These are phyloP conservation scores for Zeugodacus cucurbitae DNA, from an alignment of 1,140 invertebrate genomes.

Conservation along the genomic window DNA sequence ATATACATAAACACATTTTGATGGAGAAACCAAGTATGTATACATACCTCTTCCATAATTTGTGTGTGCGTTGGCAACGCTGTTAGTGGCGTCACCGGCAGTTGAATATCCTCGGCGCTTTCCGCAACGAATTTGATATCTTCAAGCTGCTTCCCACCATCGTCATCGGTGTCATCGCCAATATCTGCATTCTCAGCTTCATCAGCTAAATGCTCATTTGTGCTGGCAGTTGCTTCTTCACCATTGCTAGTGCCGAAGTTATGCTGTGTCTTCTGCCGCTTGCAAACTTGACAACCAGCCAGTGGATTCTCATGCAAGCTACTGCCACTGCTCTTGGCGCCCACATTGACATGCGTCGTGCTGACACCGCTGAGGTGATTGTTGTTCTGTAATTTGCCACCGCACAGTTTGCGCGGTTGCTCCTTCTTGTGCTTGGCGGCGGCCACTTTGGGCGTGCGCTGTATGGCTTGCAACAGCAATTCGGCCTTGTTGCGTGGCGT, in stretches of 20 bases:
- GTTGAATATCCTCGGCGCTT: not conserved
- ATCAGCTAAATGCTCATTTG: not conserved
- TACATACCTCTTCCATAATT: slow-evolving; percentile 38
- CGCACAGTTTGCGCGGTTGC: slow-evolving; percentile 43
- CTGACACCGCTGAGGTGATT: slow-evolving; percentile 26
- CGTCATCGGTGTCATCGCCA: slow-evolving; percentile 38
- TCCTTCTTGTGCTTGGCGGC: slow-evolving; percentile 45
- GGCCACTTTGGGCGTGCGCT: slow-evolving; percentile 60
- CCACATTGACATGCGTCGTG: not conserved
- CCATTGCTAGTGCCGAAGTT: slow-evolving; percentile 45
- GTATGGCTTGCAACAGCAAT: slow-evolving; percentile 63
- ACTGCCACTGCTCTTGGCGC: not conserved
- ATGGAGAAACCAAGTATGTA: not conserved
- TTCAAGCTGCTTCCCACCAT: slow-evolving; percentile 34
- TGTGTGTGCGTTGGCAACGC: not conserved
- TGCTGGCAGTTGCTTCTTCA: not conserved
- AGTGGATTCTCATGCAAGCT: not conserved
- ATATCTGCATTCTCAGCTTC: slow-evolving; percentile 30
- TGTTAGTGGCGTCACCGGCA: not conserved
- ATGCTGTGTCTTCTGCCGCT: slow-evolving; percentile 64
- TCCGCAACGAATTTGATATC: not conserved
- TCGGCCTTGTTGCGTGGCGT: slow-evolving; percentile 62
- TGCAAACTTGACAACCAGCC: slow-evolving; percentile 58
- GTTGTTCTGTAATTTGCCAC: slow-evolving; percentile 21
- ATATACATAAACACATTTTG: not conserved